Evolutionary conservation across 2,113 vertebrate genomes (phyloP).

Genomic region (Fulmarus glacialis): DNA sequence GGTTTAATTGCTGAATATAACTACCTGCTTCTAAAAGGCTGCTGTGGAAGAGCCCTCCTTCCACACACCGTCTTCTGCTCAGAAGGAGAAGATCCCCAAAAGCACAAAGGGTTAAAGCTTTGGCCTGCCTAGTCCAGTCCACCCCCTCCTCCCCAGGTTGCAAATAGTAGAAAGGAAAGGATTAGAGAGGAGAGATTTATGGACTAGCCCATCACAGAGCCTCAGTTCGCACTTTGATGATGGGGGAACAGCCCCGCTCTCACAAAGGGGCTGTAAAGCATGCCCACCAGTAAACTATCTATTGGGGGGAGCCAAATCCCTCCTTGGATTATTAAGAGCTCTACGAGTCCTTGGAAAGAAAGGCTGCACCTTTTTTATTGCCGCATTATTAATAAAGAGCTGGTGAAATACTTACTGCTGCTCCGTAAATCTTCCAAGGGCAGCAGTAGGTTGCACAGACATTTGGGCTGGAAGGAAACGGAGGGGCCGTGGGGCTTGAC

Average conservation of each 20-base stretch:
- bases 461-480: background rate
- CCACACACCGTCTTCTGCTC: background rate
- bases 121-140: background rate
- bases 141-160: background rate
- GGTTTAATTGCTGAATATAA: background rate
- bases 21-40: background rate
- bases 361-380: conserved; percentile 36
- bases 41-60: background rate
- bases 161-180: conserved; percentile 25
- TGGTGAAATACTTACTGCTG: conserved; percentile 33
- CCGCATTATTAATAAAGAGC: conserved; percentile 49
- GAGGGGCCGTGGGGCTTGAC: background rate
- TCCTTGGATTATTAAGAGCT: conserved; percentile 26
- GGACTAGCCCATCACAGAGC: conserved; percentile 1
- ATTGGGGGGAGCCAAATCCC: conserved; percentile 32
- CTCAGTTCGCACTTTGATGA: conserved; percentile 21
- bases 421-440: conserved; percentile 43
- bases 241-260: background rate
- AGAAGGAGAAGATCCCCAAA: background rate
- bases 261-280: conserved; percentile 35
- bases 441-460: background rate
- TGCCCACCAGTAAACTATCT: conserved; percentile 15
- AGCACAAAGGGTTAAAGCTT: conserved; percentile 23
- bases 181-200: conserved; percentile 57
- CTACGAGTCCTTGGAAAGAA: background rate